Evolutionary conservation across 2,888 invertebrate species (phyloP).

Genomic region (Augochlorella aurata): DNA sequence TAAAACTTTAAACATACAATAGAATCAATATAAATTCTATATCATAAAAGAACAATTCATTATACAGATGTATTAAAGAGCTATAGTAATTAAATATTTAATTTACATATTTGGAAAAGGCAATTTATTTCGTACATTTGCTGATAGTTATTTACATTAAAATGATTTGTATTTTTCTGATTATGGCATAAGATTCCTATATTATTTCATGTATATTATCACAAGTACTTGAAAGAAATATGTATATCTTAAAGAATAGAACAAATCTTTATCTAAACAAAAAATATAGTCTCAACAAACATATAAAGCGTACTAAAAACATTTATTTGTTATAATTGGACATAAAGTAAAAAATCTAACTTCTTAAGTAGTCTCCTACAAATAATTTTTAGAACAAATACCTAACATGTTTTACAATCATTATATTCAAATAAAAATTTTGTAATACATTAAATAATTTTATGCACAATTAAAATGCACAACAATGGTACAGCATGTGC

Average conservation of each 20-base stretch:
- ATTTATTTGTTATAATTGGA: constrained; percentile 16
- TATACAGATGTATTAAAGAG: constrained; percentile 23
- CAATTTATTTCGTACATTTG: constrained; percentile 17
- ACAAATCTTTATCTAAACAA: constrained; percentile 6
- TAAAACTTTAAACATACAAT: background rate
- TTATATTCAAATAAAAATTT: constrained; percentile 24
- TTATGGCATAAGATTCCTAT: constrained; percentile 22
- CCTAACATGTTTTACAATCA: constrained; percentile 5
- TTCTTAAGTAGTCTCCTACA: constrained; percentile 67
- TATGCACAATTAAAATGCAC: constrained; percentile 20
- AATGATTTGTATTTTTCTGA: constrained; percentile 4
- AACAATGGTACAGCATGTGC: constrained; percentile 64
- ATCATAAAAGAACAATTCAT: constrained; percentile 16
- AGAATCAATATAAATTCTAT: background rate
- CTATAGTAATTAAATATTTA: constrained; percentile 10
- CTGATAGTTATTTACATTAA: constrained; percentile 9
- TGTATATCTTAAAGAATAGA: constrained; percentile 19
- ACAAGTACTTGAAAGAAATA: constrained; percentile 24
- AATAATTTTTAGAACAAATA: constrained; percentile 13
- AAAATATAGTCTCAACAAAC: constrained; percentile 29
- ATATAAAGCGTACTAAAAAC: constrained; percentile 30
- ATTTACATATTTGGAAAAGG: constrained; percentile 41
- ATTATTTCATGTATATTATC: constrained; percentile 40
- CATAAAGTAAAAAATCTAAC: constrained; percentile 34
- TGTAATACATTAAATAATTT: constrained; percentile 6